phyloP scores from a whole-genome alignment of 2,888 invertebrate species.

The Allacma fusca region DNA sequence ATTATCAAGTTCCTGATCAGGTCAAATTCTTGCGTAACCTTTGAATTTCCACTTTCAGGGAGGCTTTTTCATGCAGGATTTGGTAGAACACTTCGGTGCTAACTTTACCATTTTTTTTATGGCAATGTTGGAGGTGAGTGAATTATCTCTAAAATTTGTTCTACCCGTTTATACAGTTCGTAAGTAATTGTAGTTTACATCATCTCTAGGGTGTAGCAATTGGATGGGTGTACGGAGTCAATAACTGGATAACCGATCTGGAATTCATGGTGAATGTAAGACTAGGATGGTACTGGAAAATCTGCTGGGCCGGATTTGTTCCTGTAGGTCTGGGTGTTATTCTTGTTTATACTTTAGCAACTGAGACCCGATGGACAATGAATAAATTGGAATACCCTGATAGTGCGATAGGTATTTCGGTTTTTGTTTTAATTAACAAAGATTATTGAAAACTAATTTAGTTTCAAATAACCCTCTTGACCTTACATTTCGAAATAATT shows the following conservation, averaged over 20 bases:
- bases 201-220: background rate
- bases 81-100: conserved; percentile 72
- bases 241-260: conserved; percentile 74
- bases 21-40: too few relatives aligned
- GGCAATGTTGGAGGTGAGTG: conserved; percentile 44
- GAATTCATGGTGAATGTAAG: conserved; percentile 80
- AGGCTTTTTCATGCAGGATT: conserved; percentile 70
- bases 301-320: conserved; percentile 80
- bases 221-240: conserved; percentile 50
- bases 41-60: conserved; percentile 68
- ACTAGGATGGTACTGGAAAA: conserved; percentile 78
- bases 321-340: conserved; percentile 71
- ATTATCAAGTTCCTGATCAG: too few relatives aligned
- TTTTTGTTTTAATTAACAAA: too few relatives aligned
- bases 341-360: conserved; percentile 50
- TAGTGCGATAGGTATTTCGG: conserved; percentile 30
- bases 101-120: conserved; percentile 71
- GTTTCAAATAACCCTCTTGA: too few relatives aligned
- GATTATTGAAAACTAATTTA: background rate
- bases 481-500: too few relatives aligned
- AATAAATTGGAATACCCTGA: conserved; percentile 21
- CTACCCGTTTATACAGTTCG: too few relatives aligned
- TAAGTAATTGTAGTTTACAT: background rate
- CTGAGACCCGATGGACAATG: conserved; percentile 29
- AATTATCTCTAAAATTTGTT: too few relatives aligned